Base-by-base conservation (phyloP, 2,113 vertebrate genomes). In the Bucco capensis region DNA sequence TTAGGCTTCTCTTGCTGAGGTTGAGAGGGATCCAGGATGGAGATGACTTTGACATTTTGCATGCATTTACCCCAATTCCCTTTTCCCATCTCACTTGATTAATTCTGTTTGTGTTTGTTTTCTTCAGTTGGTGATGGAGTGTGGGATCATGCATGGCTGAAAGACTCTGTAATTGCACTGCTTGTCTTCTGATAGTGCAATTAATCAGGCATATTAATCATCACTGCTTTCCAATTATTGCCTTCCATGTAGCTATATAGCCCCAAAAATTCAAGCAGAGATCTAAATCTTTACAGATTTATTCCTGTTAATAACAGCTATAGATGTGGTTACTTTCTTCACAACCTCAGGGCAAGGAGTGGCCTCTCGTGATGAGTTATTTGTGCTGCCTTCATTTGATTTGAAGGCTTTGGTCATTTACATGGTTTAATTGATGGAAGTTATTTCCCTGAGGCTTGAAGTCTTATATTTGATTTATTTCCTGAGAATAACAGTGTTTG, bases 121-220 rank as follows among this genome's bases (percentile, higher is more conserved):
- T 58, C 80, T 83, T 91, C 47, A 31, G 44, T 78, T 75, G 65
- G 73, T 90, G 80, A 90, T 91, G 42, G 74, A 96, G 78, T 57
- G 28, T 46, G 62, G 50, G 74, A 87, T 65, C 71, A 30, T 50
- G 62, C 50, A 40, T 57, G 61, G 74, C 86, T 56, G 69, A 88
- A 74, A 91, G 73, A 56, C 47, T 89, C 62, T 51, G 57, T 94
- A 88, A 95, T 93, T 94, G 80, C 83, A 73, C 65, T 69, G 76
- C 76, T 53, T 83, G 65, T 84, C 73, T 86, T 93, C 51, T 86
- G 83, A 88, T 78, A 62, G 73, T 46, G 57, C 62, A 92, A 78
- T 93, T 95, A 93, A 93, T 90, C 84, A 90, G 57, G 61, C 61
- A 69, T 83, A 90, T 91, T 95, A 94, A 94, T 91, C 14, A 71